Percentiles rank a stretch among this genome's conserved stretches.
These are phyloP conservation scores for Pristionchus fissidentatus DNA, from an alignment of 2,888 invertebrate genomes.

Conservation along the genomic window DNA sequence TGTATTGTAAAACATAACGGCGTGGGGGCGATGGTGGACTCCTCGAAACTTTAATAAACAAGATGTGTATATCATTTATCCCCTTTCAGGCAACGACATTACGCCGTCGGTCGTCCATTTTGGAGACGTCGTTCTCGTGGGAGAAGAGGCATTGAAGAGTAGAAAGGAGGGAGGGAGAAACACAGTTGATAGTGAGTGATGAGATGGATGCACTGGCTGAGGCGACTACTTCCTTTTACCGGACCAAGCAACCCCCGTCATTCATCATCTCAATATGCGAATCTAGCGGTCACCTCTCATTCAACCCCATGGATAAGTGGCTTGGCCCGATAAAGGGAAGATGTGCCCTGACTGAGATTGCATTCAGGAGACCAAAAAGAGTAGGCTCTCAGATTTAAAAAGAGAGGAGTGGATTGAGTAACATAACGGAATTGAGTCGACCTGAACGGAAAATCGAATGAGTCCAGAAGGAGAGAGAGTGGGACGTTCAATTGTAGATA, in stretches of 20 bases:
- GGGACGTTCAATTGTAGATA: neutral
- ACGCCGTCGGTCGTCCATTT: constrained; percentile 22
- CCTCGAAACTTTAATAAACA: too few species aligned
- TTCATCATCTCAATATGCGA: too few species aligned
- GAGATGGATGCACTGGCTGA: neutral
- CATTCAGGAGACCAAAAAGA: too few species aligned
- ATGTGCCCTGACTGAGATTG: too few species aligned
- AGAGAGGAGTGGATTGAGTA: too few species aligned
- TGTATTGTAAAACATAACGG: neutral
- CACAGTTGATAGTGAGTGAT: constrained; percentile 2
- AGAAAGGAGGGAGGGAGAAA: constrained; percentile 11
- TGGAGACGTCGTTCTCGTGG: constrained; percentile 12
- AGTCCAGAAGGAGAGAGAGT: neutral
- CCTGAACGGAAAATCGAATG: too few species aligned
- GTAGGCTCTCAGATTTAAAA: too few species aligned
- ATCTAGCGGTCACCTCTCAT: too few species aligned
- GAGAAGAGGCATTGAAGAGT: constrained; percentile 21
- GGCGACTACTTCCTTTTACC: neutral
- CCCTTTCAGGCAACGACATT: neutral
- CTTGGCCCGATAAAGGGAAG: too few species aligned
- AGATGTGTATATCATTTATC: neutral
- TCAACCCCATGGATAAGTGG: too few species aligned
- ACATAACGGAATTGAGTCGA: too few species aligned
- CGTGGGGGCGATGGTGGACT: neutral
- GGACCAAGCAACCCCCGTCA: neutral